A percentile compares a stretch with the other conserved stretches of the same genome.
phyloP scores from a whole-genome alignment of 2,888 invertebrate species.

The Diachrysia chrysitis region DNA sequence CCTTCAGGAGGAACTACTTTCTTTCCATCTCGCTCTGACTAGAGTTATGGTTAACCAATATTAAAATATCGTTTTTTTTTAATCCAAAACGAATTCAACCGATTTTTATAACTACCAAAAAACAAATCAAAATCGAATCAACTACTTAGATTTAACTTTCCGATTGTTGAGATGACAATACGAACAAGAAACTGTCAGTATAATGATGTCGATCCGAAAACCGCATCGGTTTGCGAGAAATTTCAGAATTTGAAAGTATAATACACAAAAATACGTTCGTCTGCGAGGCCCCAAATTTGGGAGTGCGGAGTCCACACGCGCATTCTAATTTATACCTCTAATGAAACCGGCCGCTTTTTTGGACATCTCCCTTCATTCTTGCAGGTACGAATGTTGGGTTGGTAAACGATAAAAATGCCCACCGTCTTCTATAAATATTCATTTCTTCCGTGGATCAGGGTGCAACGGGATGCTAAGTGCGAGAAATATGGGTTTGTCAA shows the following conservation, averaged over 20 bases:
- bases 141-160: constrained; percentile 47
- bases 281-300: constrained; percentile 71
- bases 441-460: constrained; percentile 66
- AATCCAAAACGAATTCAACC: constrained; percentile 47
- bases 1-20: background rate
- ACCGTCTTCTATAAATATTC: constrained; percentile 82
- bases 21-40: background rate
- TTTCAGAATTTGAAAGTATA: constrained; percentile 85
- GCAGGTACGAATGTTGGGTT: constrained; percentile 71
- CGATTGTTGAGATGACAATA: constrained; percentile 45
- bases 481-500: constrained; percentile 81
- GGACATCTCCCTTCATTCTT: constrained; percentile 71
- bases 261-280: constrained; percentile 75
- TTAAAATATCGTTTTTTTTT: too few relatives aligned
- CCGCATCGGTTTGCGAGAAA: constrained; percentile 67
- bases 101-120: constrained; percentile 18
- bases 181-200: constrained; percentile 70
- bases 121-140: constrained; percentile 26
- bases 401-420: constrained; percentile 81
- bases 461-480: constrained; percentile 70
- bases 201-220: constrained; percentile 76
- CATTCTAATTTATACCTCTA: constrained; percentile 83
- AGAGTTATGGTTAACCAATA: background rate
- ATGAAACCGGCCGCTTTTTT: constrained; percentile 81
- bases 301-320: constrained; percentile 70